Evolutionary conservation across 2,888 invertebrate genomes (phyloP).

Genomic region (Orthosia incerta): DNA sequence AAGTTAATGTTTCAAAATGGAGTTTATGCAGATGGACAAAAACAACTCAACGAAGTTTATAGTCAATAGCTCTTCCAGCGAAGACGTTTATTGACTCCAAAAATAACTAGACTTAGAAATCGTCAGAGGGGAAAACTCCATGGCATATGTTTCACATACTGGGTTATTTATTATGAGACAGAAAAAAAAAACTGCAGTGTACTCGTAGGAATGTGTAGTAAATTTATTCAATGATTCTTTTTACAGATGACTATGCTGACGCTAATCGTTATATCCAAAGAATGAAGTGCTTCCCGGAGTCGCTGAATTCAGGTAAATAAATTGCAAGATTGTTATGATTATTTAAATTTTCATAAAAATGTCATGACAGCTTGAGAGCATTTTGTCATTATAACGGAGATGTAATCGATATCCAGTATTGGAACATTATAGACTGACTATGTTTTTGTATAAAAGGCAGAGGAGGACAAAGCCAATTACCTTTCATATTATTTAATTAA

Average conservation of each 20-base stretch:
- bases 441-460: not conserved
- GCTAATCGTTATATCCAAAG: conserved; percentile 14
- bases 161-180: not conserved
- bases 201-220: not conserved
- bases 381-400: too few species aligned
- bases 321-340: not conserved
- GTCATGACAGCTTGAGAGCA: not conserved
- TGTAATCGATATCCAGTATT: not conserved
- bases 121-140: not conserved
- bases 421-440: not conserved
- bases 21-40: too few species aligned
- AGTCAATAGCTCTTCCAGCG: not conserved
- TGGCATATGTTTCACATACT: not conserved
- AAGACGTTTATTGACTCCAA: not conserved
- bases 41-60: not conserved
- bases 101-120: conserved; percentile 1
- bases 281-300: not conserved
- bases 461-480: not conserved
- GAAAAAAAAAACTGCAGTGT: not conserved
- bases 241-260: conserved; percentile 14
- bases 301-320: conserved; percentile 4
- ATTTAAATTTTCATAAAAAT: not conserved
- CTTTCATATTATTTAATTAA: not conserved
- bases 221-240: not conserved
- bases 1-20: too few species aligned